Evolutionary conservation across 35 echinoderm and acorn worm genomes (phyloP), one percentile per base, ranked within the genome.

Genomic region (Apostichopus californicus): DNA sequence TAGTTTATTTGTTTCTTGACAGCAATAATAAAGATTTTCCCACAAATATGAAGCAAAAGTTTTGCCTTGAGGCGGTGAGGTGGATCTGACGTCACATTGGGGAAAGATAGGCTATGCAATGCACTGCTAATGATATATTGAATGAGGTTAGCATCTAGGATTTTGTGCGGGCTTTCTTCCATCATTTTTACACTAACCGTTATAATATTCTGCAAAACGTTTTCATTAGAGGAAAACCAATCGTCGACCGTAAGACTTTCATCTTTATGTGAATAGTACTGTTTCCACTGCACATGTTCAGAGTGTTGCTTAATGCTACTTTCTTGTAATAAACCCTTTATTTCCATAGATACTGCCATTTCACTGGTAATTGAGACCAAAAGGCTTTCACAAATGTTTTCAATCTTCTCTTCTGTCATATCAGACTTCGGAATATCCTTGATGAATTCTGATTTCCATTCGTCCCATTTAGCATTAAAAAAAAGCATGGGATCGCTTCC

Each of bases 301-400:
- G 55, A 5, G 58, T 85, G 81, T 58, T 21, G n/a, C 56, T 58
- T 85, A 1, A 85, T 85, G 8, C 55, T 52, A 20, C 81, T n/a
- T 85, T n/a, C n/a, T 23, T 85, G 54, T 0, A 24, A 9, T 4
- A 85, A 15, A 21, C 5, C 23, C 56, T 3, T 13, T 9, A 85
- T 85, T 58, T 85, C 81, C 15, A 18, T 85, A 20, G 55, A 85
- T 8, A 85, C 55, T 58, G 81, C 81, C 81, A 85, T 85, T 15
- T 85, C 17, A 0, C 6, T n/a, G 0, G 81, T 85, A 9, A 85
- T 85, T 6, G 81, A 85, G 4, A 85, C 5, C n/a, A 85, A 17
- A 17, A 85, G 55, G 3, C 3, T 58, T 85, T 85, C 81, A 85
- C 81, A 85, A 5, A 11, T 58, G 5, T 14, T 52, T 59, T 85